phyloP scores from a whole-genome alignment of 2,888 invertebrate genomes.

The Pollenia angustigena region DNA sequence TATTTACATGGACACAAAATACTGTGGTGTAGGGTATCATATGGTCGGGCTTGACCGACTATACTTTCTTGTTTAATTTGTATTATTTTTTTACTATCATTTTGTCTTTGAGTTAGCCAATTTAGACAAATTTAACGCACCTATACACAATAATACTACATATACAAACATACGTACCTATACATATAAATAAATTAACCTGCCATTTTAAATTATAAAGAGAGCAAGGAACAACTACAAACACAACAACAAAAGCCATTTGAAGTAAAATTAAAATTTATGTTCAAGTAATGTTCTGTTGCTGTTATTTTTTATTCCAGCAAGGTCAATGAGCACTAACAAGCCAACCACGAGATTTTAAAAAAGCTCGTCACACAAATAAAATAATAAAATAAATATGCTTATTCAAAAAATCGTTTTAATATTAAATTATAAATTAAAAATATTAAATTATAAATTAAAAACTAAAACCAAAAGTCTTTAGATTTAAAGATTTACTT shows the following conservation, averaged over 20 bases:
- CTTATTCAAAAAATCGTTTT: background rate
- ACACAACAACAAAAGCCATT: conserved; percentile 28
- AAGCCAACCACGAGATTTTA: conserved; percentile 44
- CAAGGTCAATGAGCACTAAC: conserved; percentile 72
- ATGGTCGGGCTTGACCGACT: too few species aligned
- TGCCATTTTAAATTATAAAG: conserved; percentile 27
- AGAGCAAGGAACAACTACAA: background rate
- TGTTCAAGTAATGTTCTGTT: conserved; percentile 41
- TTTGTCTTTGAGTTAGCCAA: conserved; percentile 29
- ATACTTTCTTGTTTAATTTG: too few species aligned
- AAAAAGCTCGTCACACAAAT: background rate
- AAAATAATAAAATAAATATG: conserved; percentile 17
- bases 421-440: conserved; percentile 9
- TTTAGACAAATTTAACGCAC: conserved; percentile 23
- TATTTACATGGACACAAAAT: too few species aligned
- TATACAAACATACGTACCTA: background rate
- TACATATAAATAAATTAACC: background rate
- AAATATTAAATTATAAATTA: conserved; percentile 8
- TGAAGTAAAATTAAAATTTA: conserved; percentile 58
- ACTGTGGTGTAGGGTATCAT: too few species aligned
- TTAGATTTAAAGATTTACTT: background rate
- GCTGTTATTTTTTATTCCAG: conserved; percentile 11
- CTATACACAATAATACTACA: background rate
- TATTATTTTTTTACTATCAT: background rate
- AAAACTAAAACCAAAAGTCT: background rate